phyloP scores from a whole-genome alignment of 2,113 vertebrate species.

The Anolis sagrei region DNA sequence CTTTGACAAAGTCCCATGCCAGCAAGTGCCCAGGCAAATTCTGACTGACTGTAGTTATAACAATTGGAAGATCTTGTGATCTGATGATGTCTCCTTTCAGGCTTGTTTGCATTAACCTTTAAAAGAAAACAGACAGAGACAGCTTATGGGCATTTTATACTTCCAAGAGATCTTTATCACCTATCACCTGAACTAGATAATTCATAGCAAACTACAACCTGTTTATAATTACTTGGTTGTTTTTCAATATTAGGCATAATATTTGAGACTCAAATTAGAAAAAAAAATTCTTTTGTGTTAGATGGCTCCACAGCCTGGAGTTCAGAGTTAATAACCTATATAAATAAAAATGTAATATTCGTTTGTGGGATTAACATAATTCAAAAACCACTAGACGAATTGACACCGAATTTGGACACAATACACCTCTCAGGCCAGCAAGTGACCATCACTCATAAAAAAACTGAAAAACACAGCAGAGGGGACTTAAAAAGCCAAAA shows the following conservation, averaged over 20 bases:
- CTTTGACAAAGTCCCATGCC: slow-evolving; percentile 94
- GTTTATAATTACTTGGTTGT: not conserved
- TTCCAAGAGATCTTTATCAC: not conserved
- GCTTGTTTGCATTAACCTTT: slow-evolving; percentile 85
- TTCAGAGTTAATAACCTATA: not conserved
- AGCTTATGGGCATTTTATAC: not conserved
- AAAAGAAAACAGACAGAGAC: slow-evolving; percentile 43
- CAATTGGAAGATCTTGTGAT: slow-evolving; percentile 85
- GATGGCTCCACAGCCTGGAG: not conserved
- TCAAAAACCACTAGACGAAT: no score
- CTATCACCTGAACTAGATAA: not conserved
- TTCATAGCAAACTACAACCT: not conserved
- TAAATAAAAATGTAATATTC: no score
- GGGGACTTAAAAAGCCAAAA: no score
- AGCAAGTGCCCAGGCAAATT: slow-evolving; percentile 85
- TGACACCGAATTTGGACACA: no score
- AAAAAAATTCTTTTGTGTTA: not conserved
- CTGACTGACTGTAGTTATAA: slow-evolving; percentile 80
- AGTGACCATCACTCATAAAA: no score
- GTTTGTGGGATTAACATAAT: no score
- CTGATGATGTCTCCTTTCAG: slow-evolving; percentile 82
- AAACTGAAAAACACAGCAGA: no score
- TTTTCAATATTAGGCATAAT: not conserved
- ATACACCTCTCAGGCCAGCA: no score
- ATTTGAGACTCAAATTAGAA: not conserved